These are phyloP conservation scores for Sitta carolinensis DNA, from an alignment of 2,797 vertebrate genomes.

Conservation along the genomic window DNA sequence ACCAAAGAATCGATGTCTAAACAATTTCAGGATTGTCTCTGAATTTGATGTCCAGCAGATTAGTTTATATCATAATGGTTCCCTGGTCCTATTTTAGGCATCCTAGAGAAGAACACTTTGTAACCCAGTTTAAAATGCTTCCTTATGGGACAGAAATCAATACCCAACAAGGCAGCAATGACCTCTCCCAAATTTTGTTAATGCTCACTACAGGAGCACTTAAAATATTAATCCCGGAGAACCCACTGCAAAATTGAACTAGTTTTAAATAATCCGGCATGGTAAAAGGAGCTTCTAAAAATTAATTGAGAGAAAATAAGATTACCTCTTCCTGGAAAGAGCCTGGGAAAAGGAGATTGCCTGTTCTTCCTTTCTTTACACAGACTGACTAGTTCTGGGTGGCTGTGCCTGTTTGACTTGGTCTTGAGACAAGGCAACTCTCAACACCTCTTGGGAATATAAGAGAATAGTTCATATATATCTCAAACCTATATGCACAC, in stretches of 20 bases:
- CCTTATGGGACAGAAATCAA: not conserved
- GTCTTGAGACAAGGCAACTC: not conserved
- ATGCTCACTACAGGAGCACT: fast-evolving
- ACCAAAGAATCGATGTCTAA: conserved; percentile 26
- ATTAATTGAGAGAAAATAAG: not conserved
- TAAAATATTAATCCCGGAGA: conserved; percentile 1
- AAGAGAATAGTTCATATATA: not conserved
- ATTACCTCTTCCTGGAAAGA: not conserved
- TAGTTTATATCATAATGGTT: conserved; percentile 27
- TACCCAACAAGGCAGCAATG: not conserved
- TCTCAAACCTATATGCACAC: not conserved
- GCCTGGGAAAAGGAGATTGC: not conserved
- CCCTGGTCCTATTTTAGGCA: not conserved
- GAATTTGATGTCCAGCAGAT: conserved; percentile 35
- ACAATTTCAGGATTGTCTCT: conserved; percentile 40
- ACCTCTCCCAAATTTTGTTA: not conserved
- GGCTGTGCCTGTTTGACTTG: not conserved
- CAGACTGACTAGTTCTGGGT: not conserved
- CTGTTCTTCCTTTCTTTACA: not conserved
- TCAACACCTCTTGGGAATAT: not conserved
- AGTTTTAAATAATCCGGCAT: not conserved
- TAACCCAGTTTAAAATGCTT: not conserved
- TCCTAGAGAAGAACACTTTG: not conserved
- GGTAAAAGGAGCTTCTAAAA: not conserved
- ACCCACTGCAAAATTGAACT: not conserved